Conservation (phyloP, 2,888 invertebrate species). For the Nephrotoma guestfalica region DNA sequence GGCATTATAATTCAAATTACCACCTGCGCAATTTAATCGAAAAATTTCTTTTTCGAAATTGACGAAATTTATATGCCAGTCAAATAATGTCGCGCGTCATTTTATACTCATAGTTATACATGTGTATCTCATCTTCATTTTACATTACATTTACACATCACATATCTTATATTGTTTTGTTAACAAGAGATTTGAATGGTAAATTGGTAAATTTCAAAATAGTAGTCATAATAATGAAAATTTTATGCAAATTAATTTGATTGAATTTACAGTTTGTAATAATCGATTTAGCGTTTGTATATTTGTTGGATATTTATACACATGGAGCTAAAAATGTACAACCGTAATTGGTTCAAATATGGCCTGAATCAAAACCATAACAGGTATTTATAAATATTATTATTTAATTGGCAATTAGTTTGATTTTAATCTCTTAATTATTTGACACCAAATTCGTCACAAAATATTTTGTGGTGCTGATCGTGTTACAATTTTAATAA, state of each 20-base stretch:
- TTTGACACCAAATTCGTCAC: not conserved
- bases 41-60: not conserved
- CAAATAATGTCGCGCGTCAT: not conserved
- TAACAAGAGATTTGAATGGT: not conserved
- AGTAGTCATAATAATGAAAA: not conserved
- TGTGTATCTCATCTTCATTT: too few relatives aligned
- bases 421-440: not conserved
- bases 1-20: not conserved
- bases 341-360: not conserved
- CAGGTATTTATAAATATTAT: not conserved
- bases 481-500: not conserved
- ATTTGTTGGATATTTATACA: not conserved
- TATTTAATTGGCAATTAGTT: too few relatives aligned
- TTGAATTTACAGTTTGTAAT: not conserved
- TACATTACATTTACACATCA: too few relatives aligned
- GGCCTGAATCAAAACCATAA: not conserved
- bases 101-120: not conserved
- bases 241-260: not conserved
- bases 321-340: not conserved
- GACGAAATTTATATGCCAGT: not conserved
- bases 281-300: not conserved
- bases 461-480: not conserved
- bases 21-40: not conserved
- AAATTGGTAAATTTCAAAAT: not conserved
- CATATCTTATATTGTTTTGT: too few relatives aligned